These are phyloP conservation scores for Dicerorhinus sumatrensis DNA, from an alignment of 2,113 vertebrate species.

Conservation along the genomic window DNA sequence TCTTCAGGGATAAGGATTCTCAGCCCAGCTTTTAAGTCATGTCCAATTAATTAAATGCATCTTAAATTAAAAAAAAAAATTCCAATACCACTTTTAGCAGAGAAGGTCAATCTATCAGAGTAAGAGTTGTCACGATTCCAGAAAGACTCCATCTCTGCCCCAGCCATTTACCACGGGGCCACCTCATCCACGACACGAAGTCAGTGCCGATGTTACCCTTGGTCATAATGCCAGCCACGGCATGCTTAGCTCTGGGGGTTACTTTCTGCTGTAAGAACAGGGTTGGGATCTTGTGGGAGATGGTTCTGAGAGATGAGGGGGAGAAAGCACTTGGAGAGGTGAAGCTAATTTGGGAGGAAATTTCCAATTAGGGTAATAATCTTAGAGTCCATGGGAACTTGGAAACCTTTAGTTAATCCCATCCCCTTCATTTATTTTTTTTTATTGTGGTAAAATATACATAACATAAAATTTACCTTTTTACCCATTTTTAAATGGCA, in stretches of 20 bases:
- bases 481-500: background rate
- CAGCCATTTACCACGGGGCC: background rate
- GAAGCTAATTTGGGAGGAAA: background rate
- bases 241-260: background rate
- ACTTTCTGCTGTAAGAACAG: background rate
- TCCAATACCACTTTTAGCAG: background rate
- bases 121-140: background rate
- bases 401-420: background rate
- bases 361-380: background rate
- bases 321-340: background rate
- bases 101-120: background rate
- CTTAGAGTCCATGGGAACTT: background rate
- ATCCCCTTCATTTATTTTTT: background rate
- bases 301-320: background rate
- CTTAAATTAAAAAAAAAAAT: background rate
- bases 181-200: background rate
- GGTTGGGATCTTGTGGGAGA: background rate
- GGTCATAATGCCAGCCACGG: background rate
- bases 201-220: accelerated
- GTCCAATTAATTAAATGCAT: background rate
- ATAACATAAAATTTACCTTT: background rate
- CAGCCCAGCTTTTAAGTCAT: background rate
- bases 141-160: background rate
- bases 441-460: background rate
- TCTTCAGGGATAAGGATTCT: background rate